Conservation (phyloP, 2,113 vertebrate genomes). For the Erinaceus europaeus region DNA sequence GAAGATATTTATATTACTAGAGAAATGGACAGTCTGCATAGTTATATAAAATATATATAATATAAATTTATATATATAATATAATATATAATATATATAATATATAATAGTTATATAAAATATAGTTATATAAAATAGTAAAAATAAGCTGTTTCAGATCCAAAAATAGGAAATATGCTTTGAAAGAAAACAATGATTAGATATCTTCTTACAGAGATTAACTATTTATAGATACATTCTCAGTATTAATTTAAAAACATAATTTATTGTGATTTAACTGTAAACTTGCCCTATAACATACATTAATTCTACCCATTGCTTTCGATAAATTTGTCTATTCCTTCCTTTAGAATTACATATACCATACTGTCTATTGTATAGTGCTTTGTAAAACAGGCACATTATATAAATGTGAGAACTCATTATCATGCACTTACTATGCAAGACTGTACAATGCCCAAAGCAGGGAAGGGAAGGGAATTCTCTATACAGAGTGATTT, state of each 20-base stretch:
- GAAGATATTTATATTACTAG: neutral
- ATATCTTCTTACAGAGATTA: neutral
- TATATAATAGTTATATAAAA: no score
- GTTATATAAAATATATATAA: no score
- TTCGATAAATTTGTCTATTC: slow-evolving; percentile 38
- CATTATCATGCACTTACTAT: slow-evolving; percentile 67
- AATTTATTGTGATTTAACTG: slow-evolving; percentile 46
- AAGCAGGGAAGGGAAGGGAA: slow-evolving; percentile 55
- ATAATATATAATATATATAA: no score
- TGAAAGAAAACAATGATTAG: neutral
- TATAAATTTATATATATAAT: no score
- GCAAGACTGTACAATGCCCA: slow-evolving; percentile 55
- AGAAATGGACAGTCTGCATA: neutral
- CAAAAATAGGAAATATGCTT: neutral
- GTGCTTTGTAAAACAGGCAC: slow-evolving; percentile 58
- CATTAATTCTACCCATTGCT: slow-evolving; percentile 20
- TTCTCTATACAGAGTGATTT: slow-evolving; percentile 59
- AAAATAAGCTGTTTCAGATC: no score
- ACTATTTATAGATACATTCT: neutral
- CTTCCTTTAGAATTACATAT: slow-evolving; percentile 24
- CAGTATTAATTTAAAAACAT: neutral
- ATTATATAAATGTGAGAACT: slow-evolving; percentile 58
- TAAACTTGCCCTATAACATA: slow-evolving; percentile 21
- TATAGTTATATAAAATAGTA: no score
- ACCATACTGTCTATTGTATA: slow-evolving; percentile 14